phyloP scores from a whole-genome alignment of 2,797 vertebrate genomes.

The Pseudocheirus occidentalis region DNA sequence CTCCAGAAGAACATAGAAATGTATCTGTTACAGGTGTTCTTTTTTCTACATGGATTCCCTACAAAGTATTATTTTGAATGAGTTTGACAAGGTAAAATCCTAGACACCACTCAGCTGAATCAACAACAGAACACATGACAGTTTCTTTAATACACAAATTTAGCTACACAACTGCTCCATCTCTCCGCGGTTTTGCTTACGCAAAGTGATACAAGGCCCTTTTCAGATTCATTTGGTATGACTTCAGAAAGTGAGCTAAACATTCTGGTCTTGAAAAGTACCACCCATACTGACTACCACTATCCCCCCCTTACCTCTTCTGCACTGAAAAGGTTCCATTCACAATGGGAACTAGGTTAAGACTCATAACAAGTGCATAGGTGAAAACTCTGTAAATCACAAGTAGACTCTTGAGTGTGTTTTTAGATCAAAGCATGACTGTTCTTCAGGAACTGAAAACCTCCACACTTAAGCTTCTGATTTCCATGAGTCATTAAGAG shows the following conservation, averaged over 20 bases:
- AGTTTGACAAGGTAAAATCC: slow-evolving; percentile 50
- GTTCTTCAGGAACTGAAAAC: slow-evolving; percentile 3
- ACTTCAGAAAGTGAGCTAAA: slow-evolving; percentile 37
- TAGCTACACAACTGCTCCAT: neutral
- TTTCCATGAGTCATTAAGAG: slow-evolving; percentile 24
- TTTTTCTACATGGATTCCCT: neutral
- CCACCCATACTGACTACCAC: slow-evolving; percentile 5
- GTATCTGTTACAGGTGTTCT: neutral
- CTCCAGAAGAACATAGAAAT: slow-evolving; percentile 13
- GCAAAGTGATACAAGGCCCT: slow-evolving; percentile 20
- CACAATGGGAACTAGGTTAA: slow-evolving; percentile 38
- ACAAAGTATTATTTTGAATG: slow-evolving; percentile 35
- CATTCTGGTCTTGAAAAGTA: slow-evolving; percentile 36
- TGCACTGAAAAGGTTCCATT: slow-evolving; percentile 31
- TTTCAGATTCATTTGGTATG: slow-evolving; percentile 45
- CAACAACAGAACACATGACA: neutral
- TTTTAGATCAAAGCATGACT: slow-evolving; percentile 3
- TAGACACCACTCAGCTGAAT: neutral
- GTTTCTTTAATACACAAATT: slow-evolving; percentile 18
- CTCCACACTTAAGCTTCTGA: neutral
- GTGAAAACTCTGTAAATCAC: slow-evolving; percentile 14
- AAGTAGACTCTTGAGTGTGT: neutral
- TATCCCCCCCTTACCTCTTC: neutral
- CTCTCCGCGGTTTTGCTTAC: slow-evolving; percentile 6
- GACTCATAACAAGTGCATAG: slow-evolving; percentile 40